Percentiles rank a stretch among this genome's conserved stretches.
These are phyloP conservation scores for Tarsius wallacei DNA, from an alignment of 2,797 vertebrate genomes.

Conservation along the genomic window DNA sequence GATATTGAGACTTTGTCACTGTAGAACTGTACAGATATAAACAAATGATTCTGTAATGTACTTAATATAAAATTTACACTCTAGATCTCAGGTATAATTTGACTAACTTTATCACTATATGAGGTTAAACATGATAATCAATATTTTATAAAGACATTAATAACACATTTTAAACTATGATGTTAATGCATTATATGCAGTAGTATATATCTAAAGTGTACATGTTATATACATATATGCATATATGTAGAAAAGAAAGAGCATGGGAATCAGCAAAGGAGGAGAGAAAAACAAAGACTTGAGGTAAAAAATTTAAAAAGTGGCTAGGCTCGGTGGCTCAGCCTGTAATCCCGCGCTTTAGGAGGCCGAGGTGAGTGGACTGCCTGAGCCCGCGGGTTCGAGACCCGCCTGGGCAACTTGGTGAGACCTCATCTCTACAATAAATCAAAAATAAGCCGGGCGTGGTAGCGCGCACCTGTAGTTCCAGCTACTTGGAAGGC, in stretches of 20 bases:
- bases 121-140: neutral
- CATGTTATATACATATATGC: neutral
- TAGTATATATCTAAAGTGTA: neutral
- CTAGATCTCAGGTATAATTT: neutral
- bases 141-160: constrained; percentile 6
- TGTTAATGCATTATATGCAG: neutral
- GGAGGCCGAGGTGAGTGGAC: no score
- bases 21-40: neutral
- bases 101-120: neutral
- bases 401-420: no score
- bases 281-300: neutral
- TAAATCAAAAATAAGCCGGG: no score
- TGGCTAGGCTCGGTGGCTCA: no score
- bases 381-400: no score
- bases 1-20: neutral
- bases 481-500: no score
- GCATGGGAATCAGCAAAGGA: neutral
- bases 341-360: no score
- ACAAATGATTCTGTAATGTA: neutral
- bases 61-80: neutral
- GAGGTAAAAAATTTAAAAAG: neutral
- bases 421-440: no score
- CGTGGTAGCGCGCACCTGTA: no score
- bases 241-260: neutral
- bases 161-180: neutral